A percentile compares a stretch with the other conserved stretches of the same genome.
These are phyloP conservation scores for Cebus imitator DNA, from an alignment of 2,113 vertebrate genomes.

Conservation along the genomic window DNA sequence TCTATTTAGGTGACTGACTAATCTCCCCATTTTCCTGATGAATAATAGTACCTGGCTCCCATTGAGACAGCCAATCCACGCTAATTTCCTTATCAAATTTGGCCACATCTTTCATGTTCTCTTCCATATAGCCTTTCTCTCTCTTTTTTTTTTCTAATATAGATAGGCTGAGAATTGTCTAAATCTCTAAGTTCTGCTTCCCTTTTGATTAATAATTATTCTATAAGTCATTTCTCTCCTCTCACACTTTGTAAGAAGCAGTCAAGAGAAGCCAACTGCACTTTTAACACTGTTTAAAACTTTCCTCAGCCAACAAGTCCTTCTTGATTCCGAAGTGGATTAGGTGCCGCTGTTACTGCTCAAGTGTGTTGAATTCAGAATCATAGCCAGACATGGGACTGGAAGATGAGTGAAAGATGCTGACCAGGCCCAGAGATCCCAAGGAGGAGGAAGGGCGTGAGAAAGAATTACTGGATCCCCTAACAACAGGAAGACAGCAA, in stretches of 20 bases:
- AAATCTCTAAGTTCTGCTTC: background rate
- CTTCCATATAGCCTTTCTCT: background rate
- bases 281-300: background rate
- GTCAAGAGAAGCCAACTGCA: background rate
- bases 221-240: background rate
- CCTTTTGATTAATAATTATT: background rate
- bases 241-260: background rate
- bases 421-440: no score
- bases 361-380: no score
- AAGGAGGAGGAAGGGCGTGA: no score
- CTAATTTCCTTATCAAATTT: background rate
- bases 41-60: background rate
- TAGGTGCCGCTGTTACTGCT: no score
- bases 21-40: background rate
- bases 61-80: background rate
- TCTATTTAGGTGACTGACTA: background rate
- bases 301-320: background rate
- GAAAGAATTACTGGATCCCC: no score
- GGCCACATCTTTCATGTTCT: background rate
- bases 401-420: no score
- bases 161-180: background rate
- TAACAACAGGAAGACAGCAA: no score
- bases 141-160: background rate
- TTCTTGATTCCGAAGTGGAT: no score
- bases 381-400: no score